Base-by-base conservation (phyloP, 2,113 vertebrate species). In the Suricata suricatta region DNA sequence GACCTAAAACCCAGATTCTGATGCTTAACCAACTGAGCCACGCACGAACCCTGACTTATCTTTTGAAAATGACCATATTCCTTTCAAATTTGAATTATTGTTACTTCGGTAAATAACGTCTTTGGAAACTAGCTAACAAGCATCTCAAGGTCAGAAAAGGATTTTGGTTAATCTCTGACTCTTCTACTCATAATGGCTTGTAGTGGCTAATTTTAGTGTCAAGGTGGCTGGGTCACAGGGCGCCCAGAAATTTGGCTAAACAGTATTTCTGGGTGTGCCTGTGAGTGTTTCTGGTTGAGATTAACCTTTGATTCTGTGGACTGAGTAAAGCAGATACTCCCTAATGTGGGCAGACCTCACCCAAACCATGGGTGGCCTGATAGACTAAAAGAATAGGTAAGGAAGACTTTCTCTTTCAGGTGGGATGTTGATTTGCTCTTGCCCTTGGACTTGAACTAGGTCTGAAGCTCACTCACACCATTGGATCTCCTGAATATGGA, bases 31-130 rank as follows among this genome's bases (percentile, higher is more conserved):
- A 60, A 60, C 8, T 8, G 57, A 60, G 57, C 21, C 57, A 60
- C 57, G 21, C 57, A 60, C 19, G 21, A 23, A 2, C 21, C 57
- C 15, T 29, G 38, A 72, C 21, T 64, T 79, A 41, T 33, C 35
- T 94, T 95, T 92, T 72, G 19, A 72, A 92, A 97, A 89, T 17
- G 6, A 66, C 13, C 4, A 10, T 3, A 41, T n/a, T 11, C 4
- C 6, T 72, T 97, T 95, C 44, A 44, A 50, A 6, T 86, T 91
- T 83, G 35, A 86, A 76, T 89, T 93, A 68, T 35, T 87, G 15
- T 54, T 89, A 77, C 72, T 86, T 93, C 35, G 52, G 63, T 54
- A 92, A 95, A 83, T 93, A 82, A 82, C 3, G 85, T 25, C n/a
- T 82, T 77, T 69, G 12, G 38, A 90, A 77, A 94, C 25, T n/a